A percentile compares a stretch with the other conserved stretches of the same genome.
phyloP scores from a whole-genome alignment of 2,797 vertebrate species.

The Coreius guichenoti region DNA sequence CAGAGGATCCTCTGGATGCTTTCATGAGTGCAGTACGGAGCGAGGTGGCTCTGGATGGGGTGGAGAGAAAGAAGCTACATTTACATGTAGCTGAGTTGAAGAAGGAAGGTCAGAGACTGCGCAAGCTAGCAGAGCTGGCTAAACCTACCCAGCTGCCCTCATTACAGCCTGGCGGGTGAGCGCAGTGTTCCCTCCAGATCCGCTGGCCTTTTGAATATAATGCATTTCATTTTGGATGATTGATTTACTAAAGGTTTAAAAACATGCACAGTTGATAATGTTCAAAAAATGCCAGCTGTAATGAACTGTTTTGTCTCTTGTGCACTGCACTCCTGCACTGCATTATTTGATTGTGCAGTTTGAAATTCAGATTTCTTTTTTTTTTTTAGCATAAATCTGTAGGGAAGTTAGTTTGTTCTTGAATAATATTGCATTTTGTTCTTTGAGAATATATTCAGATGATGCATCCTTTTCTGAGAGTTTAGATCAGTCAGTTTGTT shows the following conservation, averaged over 20 bases:
- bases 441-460: background rate
- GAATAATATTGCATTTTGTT: no score
- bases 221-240: background rate
- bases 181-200: background rate
- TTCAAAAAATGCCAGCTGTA: background rate
- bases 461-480: background rate
- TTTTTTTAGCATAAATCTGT: background rate
- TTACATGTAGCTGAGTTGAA: constrained; percentile 86
- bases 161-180: constrained; percentile 82
- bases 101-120: constrained; percentile 89
- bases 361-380: background rate
- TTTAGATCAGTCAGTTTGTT: background rate
- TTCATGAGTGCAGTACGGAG: constrained; percentile 93
- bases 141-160: constrained; percentile 90
- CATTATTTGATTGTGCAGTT: background rate
- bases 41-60: constrained; percentile 81
- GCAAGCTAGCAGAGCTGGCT: constrained; percentile 88
- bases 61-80: constrained; percentile 92
- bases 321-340: background rate
- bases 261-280: background rate
- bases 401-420: background rate
- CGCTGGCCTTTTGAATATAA: background rate
- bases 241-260: background rate
- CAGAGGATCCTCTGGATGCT: constrained; percentile 92
- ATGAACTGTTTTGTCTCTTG: background rate